Evolutionary conservation across 2,797 vertebrate species (phyloP).

Genomic region (Enteromius paludinosus): DNA sequence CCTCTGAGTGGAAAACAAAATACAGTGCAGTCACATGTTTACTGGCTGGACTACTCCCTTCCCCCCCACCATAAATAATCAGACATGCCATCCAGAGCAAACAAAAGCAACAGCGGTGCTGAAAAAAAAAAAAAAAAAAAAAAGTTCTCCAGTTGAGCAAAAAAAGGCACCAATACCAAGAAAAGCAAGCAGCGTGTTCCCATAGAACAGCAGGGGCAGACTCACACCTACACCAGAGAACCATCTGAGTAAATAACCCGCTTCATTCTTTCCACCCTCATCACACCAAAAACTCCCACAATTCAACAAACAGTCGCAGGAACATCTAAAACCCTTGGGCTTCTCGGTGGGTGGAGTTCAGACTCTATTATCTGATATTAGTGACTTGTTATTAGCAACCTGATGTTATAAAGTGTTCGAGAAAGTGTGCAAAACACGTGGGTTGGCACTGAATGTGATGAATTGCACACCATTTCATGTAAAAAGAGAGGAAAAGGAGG

Average conservation of each 20-base stretch:
- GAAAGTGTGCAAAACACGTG: conserved; percentile 19
- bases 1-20: conserved; percentile 95
- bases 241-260: conserved; percentile 97
- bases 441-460: conserved; percentile 46
- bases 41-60: conserved; percentile 93
- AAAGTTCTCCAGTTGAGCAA: conserved; percentile 76
- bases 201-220: conserved; percentile 85
- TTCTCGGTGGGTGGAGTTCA: conserved; percentile 45
- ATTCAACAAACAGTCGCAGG: conserved; percentile 90
- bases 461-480: conserved; percentile 29
- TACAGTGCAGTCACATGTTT: conserved; percentile 92
- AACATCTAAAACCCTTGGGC: conserved; percentile 37
- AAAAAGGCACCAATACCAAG: conserved; percentile 85
- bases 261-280: conserved; percentile 95
- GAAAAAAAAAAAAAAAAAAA: conserved; percentile 64
- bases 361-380: conserved; percentile 51
- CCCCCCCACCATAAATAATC: conserved; percentile 97
- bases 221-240: conserved; percentile 94
- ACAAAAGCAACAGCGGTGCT: conserved; percentile 86
- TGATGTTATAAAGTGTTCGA: conserved; percentile 41
- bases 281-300: conserved; percentile 89
- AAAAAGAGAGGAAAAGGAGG: conserved; percentile 51
- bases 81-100: conserved; percentile 97
- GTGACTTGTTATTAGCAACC: conserved; percentile 17
- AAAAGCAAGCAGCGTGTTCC: conserved; percentile 91